phyloP scores from a whole-genome alignment of 2,797 vertebrate species.

The Megaceryle alcyon region DNA sequence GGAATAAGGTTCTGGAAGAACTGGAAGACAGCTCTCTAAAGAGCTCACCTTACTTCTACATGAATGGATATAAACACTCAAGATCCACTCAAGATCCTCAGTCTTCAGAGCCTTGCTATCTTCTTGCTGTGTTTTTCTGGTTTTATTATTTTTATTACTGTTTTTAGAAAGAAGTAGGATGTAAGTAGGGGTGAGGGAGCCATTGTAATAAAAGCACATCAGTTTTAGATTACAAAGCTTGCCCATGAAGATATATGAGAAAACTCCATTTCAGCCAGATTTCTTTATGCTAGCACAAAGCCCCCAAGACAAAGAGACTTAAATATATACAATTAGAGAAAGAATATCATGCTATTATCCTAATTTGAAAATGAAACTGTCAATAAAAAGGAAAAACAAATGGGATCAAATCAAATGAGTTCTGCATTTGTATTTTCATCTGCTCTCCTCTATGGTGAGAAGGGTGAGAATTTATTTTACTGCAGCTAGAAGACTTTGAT shows the following conservation, averaged over 20 bases:
- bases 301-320: constrained; percentile 26
- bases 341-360: constrained; percentile 19
- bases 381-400: constrained; percentile 12
- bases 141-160: not conserved
- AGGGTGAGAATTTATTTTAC: not conserved
- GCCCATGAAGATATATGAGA: not conserved
- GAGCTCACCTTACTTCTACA: not conserved
- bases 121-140: not conserved
- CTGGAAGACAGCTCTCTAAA: not conserved
- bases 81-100: not conserved
- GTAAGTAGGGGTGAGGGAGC: not conserved
- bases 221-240: not conserved
- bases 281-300: constrained; percentile 34
- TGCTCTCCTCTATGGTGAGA: not conserved
- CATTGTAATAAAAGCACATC: not conserved
- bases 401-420: not conserved
- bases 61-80: not conserved
- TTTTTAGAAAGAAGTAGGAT: not conserved
- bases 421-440: not conserved
- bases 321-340: not conserved
- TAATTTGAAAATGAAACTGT: constrained; percentile 51
- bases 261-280: not conserved
- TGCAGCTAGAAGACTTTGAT: not conserved
- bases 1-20: not conserved
- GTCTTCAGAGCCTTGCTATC: not conserved